Evolutionary conservation across 2,888 invertebrate genomes (phyloP), one percentile per base, ranked within the genome.

Genomic region (Rhorus exstirpatorius): DNA sequence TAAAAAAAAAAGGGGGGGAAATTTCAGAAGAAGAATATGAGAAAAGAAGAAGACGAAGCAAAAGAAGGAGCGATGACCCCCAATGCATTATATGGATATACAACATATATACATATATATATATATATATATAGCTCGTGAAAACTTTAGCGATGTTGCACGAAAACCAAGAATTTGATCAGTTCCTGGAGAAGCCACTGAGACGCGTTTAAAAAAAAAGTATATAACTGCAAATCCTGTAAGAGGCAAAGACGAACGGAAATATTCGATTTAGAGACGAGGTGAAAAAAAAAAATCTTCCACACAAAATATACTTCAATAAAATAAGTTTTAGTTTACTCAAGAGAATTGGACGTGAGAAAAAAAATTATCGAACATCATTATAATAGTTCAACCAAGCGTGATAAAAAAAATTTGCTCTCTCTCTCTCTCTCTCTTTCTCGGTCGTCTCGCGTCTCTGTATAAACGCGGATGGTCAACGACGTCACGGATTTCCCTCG

Each of bases 31-130:
- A 51, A 55, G 19, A 65, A 63, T 60, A 41, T 53, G 35, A 70
- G 60, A 44, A 71, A 72, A 58, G 71, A 46, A 51, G 46, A 26
- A 55, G 70, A 24, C 35, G 14, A 38, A 12, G 58, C 31, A 58
- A 58, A 46, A 60, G 70, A 46, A 60, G 24, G 51, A 78, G 65
- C 79, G 72, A 74, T 79, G 79, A 79, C 67, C 79, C 55, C 41
- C 0, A 0, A 24, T 10, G 3, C 17, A 49, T 35, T 10, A 46
- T 41, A n/a, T 38, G 21, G 4, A n/a, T 10, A 24, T 31, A 44
- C 12, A 26, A 26, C n/a, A 38, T 26, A 63, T 10, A 51, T 17
- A 19, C 51, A n/a, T 53, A 24, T 17, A 24, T 24, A n/a, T 24
- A n/a, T 26, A n/a, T 35, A 58, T n/a, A 51, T 17, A 10, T 3